Evolutionary conservation across 2,113 vertebrate species (phyloP), one percentile per base, ranked within the genome.

Genomic region (Poecilia latipinna): DNA sequence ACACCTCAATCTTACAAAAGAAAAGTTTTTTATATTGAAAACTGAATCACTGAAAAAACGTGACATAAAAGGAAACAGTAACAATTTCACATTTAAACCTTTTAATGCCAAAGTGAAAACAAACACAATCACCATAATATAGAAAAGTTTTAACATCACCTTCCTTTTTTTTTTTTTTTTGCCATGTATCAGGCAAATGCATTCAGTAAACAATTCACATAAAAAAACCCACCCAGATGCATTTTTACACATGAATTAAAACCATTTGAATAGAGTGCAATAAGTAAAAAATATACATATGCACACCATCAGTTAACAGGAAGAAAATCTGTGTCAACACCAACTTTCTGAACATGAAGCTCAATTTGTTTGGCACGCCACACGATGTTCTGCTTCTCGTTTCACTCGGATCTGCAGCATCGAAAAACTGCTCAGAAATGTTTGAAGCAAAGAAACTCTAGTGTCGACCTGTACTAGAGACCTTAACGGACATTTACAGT

Each of bases 71-170:
- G 5, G 6, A 7, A 19, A 54, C 5, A 0, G 29, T 17, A 66
- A 42, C 37, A 73, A 3, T 72, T 57, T 63, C 61, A 72, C 62
- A 26, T 68, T 80, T 79, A 88, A 85, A 88, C 87, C 63, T 28
- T 77, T 86, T 82, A 83, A 83, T 85, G 78, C 71, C 82, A 82
- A 60, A 79, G 31, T 68, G 71, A 80, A 78, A 87, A 54, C 7
- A 73, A 66, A 68, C 57, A 79, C 65, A 54, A 73, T 65, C 32
- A 77, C 48, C 65, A 65, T 39, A 37, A 77, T 71, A 82, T 39
- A 63, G 54, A 73, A 62, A 57, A 57, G 22, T 57, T 26, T 31
- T 31, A 35, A 39, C 78, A 73, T n/a, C n/a, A 69, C 65, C 33
- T 65, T 62, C 26, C 66, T 65, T 62, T 67, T 62, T 68, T 15